phyloP scores from a whole-genome alignment of 2,888 invertebrate genomes.

The Ephialtes manifestator region DNA sequence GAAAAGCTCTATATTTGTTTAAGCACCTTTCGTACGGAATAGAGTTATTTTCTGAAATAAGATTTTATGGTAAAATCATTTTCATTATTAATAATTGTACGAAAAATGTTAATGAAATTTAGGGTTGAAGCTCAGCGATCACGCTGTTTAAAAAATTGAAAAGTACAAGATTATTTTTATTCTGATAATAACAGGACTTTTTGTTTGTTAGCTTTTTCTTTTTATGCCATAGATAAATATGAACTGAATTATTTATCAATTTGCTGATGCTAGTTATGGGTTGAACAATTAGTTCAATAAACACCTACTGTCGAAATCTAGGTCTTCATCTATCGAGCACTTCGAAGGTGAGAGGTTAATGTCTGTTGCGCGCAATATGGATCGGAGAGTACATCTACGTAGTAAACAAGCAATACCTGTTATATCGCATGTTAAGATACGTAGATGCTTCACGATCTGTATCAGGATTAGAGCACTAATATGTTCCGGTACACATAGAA shows the following conservation, averaged over 20 bases:
- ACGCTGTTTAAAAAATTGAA: too few species aligned
- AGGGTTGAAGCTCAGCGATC: too few species aligned
- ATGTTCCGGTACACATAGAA: not conserved
- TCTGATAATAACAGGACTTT: too few species aligned
- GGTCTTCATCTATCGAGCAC: not conserved
- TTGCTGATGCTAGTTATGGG: not conserved
- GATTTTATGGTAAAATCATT: too few species aligned
- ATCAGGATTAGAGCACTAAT: not conserved
- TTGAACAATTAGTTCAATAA: not conserved
- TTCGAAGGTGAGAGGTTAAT: constrained; percentile 6
- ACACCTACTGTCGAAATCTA: not conserved
- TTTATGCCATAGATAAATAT: too few species aligned
- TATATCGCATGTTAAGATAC: not conserved
- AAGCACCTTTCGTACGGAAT: not conserved
- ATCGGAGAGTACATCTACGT: constrained; percentile 8
- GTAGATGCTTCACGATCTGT: not conserved
- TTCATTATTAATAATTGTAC: too few species aligned
- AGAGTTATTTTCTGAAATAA: too few species aligned
- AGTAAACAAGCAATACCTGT: constrained; percentile 1
- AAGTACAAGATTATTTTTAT: too few species aligned
- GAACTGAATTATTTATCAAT: not conserved
- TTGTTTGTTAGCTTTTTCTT: too few species aligned
- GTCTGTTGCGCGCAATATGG: constrained; percentile 7
- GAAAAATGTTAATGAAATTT: too few species aligned
- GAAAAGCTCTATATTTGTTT: not conserved